Evolutionary conservation across 2,113 vertebrate species (phyloP).

Genomic region (Fregata magnificens): DNA sequence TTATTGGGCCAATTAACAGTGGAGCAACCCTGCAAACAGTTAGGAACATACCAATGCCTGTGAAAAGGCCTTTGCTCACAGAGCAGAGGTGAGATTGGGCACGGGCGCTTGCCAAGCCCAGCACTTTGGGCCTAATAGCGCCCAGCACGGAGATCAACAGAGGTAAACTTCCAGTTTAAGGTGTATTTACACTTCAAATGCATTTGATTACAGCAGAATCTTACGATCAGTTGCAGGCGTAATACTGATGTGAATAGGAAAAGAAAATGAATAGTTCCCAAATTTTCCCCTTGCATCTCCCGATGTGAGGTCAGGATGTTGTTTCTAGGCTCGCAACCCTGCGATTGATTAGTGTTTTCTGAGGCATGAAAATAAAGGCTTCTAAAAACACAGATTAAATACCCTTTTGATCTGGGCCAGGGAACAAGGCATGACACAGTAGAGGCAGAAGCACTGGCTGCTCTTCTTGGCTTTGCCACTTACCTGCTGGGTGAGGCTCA

Average conservation of each 20-base stretch:
- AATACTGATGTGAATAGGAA: background rate
- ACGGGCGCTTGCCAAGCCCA: rapidly evolving
- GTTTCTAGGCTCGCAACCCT: background rate
- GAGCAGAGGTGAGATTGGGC: background rate
- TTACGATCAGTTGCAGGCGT: background rate
- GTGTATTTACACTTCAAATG: background rate
- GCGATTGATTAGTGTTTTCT: background rate
- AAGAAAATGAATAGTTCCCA: background rate
- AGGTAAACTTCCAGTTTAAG: background rate
- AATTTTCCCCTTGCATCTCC: background rate
- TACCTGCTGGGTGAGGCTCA: background rate
- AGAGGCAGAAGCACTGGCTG: background rate
- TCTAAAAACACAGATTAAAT: background rate
- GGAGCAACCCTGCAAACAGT: background rate
- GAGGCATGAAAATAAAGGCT: background rate
- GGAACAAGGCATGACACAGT: rapidly evolving
- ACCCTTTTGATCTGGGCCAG: background rate
- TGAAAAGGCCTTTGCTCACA: background rate
- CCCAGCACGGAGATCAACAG: background rate
- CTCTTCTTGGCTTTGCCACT: background rate
- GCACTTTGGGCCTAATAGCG: background rate
- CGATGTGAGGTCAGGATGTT: rapidly evolving
- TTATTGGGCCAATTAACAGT: background rate
- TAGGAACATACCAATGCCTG: rapidly evolving
- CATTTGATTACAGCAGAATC: background rate